Evolutionary conservation across 2,797 vertebrate genomes (phyloP).

Genomic region (Scolopax rusticola): DNA sequence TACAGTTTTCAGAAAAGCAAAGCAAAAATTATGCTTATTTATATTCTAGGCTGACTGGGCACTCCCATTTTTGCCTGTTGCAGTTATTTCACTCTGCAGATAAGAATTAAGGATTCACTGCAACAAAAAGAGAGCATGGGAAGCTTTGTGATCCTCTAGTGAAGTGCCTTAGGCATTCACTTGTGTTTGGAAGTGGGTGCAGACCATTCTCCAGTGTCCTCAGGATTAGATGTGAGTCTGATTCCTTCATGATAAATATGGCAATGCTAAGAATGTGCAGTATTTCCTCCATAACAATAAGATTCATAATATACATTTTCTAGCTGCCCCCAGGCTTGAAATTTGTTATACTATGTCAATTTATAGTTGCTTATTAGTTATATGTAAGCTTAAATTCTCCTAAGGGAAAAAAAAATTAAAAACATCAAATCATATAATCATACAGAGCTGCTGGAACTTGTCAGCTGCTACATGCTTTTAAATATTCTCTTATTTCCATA

Average conservation of each 20-base stretch:
- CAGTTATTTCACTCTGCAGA: not conserved
- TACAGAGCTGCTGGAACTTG: not conserved
- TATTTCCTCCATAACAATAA: not conserved
- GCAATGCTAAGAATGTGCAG: not conserved
- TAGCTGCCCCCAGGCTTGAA: rapidly evolving
- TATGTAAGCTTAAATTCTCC: not conserved
- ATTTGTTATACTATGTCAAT: not conserved
- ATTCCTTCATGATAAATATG: not conserved
- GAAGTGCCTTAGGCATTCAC: not conserved
- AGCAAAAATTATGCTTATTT: not conserved
- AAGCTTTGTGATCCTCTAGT: not conserved
- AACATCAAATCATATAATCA: not conserved
- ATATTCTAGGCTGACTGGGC: not conserved
- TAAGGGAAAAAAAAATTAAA: not conserved
- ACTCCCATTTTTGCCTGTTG: not conserved
- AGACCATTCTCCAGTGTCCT: not conserved
- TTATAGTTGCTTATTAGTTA: not conserved
- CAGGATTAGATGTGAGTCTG: not conserved
- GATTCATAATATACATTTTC: not conserved
- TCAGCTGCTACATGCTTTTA: not conserved
- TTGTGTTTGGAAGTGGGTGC: not conserved
- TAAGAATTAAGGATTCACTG: not conserved
- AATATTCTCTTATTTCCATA: not conserved
- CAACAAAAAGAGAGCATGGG: not conserved
- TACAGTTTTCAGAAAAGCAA: not conserved